phyloP scores from a whole-genome alignment of 2,888 invertebrate species.

The Lasioglossum vierecki region DNA sequence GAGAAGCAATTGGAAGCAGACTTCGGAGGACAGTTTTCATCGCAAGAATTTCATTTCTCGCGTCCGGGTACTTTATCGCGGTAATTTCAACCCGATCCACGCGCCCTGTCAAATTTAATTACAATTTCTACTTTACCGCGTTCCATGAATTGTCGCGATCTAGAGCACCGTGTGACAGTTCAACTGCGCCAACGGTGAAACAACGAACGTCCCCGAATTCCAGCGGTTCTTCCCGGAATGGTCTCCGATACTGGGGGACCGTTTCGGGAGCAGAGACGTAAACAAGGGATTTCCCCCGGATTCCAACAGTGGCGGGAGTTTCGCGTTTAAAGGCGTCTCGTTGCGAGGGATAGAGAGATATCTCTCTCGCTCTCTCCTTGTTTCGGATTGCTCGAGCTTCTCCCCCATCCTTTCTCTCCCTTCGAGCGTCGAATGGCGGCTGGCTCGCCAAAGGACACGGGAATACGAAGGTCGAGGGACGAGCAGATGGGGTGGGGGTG shows the following conservation, averaged over 20 bases:
- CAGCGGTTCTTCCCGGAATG: neutral
- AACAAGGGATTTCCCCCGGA: constrained; percentile 11
- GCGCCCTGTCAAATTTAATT: neutral
- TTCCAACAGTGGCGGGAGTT: neutral
- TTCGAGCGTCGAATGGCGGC: constrained; percentile 15
- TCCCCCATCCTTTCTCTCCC: neutral
- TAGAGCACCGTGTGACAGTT: neutral
- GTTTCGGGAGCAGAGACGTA: neutral
- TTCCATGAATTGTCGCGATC: neutral
- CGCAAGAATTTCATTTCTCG: neutral
- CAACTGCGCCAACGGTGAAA: neutral
- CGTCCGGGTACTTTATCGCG: neutral
- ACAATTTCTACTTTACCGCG: constrained; percentile 1
- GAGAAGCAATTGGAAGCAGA: neutral
- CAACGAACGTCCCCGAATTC: neutral
- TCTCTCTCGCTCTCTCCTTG: neutral
- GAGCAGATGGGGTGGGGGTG: constrained; percentile 11
- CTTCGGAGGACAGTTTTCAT: neutral
- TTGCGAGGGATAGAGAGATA: neutral
- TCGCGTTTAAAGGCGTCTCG: neutral
- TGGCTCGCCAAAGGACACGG: constrained; percentile 69
- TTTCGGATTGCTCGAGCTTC: neutral
- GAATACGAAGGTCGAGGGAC: constrained; percentile 56
- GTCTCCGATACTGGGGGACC: neutral
- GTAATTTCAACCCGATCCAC: neutral